A percentile compares a stretch with the other conserved stretches of the same genome.
phyloP scores from a whole-genome alignment of 1,140 invertebrate genomes.

The Pogonus chalceus region DNA sequence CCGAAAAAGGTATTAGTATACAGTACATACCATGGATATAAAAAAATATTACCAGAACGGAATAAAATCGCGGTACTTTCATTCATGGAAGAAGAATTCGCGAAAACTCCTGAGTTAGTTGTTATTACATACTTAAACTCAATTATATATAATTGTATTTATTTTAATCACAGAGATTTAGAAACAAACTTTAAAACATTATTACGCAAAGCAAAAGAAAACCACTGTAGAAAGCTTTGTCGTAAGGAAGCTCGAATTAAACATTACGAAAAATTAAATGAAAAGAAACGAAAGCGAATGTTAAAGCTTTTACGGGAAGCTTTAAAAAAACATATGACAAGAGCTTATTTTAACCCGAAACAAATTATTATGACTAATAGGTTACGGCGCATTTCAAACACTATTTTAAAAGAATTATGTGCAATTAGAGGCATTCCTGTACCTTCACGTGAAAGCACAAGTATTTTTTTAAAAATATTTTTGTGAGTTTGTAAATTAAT shows the following conservation, averaged over 20 bases:
- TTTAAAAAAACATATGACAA: background rate
- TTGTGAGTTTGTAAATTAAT: background rate
- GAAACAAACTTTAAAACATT: too few species aligned
- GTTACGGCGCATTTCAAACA: background rate
- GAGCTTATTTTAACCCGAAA: background rate
- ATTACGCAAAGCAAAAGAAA: background rate
- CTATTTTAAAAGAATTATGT: background rate
- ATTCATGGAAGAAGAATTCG: background rate
- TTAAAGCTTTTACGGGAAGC: background rate
- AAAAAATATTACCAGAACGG: background rate
- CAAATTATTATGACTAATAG: conserved; percentile 5
- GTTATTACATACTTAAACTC: background rate
- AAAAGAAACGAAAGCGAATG: background rate
- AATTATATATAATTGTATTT: background rate
- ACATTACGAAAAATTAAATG: background rate
- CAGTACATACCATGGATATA: background rate
- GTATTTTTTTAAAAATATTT: background rate
- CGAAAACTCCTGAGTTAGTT: background rate
- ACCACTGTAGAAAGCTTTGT: background rate
- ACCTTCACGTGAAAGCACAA: background rate
- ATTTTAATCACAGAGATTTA: background rate
- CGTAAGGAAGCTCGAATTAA: background rate
- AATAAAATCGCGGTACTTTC: background rate
- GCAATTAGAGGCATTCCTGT: background rate
- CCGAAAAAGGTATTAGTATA: background rate